Evolutionary conservation across 2,113 vertebrate species (phyloP).

Genomic region (Suncus etruscus): DNA sequence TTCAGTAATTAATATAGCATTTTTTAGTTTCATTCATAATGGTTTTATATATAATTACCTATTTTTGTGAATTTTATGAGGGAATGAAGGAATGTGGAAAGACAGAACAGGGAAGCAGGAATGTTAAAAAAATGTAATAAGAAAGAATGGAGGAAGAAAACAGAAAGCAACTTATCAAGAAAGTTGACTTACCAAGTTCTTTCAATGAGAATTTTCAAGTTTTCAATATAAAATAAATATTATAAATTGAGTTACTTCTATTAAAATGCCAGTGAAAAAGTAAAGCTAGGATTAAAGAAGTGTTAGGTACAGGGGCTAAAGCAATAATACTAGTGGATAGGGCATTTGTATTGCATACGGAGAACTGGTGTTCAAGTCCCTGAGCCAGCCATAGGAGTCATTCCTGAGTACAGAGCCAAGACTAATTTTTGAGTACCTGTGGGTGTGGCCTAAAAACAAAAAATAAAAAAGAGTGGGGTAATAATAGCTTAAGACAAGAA

Average conservation of each 20-base stretch:
- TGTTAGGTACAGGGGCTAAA: too few relatives aligned
- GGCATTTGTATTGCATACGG: too few relatives aligned
- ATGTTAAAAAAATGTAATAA: background rate
- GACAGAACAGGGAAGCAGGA: background rate
- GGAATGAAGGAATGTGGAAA: background rate
- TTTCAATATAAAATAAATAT: background rate
- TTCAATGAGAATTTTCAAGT: background rate
- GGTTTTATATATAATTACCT: background rate
- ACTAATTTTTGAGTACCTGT: too few relatives aligned
- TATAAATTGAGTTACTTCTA: background rate
- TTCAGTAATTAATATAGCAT: conserved; percentile 26
- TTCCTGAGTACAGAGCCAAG: too few relatives aligned
- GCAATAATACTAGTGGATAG: too few relatives aligned
- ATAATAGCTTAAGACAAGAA: too few relatives aligned
- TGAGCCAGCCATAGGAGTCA: too few relatives aligned
- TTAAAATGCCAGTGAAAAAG: background rate
- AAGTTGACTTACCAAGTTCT: background rate
- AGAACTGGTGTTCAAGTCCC: too few relatives aligned
- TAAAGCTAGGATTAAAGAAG: accelerated
- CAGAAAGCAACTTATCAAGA: background rate
- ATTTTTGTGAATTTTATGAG: background rate
- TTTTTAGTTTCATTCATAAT: background rate
- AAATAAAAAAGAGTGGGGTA: too few relatives aligned
- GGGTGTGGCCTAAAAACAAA: too few relatives aligned
- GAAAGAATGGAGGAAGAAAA: accelerated